These are phyloP conservation scores for Mellilla xanthometata DNA, from an alignment of 2,888 invertebrate genomes.

Conservation along the genomic window DNA sequence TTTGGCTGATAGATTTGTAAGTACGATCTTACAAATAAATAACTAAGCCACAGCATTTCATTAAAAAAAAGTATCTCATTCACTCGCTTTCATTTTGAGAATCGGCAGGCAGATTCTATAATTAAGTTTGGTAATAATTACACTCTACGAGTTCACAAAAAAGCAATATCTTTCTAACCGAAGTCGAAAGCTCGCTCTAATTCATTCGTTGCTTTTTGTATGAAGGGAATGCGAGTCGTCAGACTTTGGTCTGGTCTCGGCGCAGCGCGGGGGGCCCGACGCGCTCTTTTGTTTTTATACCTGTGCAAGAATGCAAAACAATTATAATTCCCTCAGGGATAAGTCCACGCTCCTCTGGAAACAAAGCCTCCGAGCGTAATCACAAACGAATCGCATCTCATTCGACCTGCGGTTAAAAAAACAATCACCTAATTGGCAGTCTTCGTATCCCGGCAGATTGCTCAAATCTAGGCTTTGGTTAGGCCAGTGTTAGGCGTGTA, in stretches of 20 bases:
- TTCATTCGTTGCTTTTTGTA: constrained; percentile 76
- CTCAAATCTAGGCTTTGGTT: constrained; percentile 28
- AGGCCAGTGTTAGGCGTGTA: constrained; percentile 38
- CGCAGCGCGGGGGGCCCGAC: constrained; percentile 71
- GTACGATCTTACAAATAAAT: background rate
- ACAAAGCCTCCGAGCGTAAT: constrained; percentile 55
- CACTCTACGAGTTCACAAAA: constrained; percentile 25
- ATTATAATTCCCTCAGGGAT: constrained; percentile 79
- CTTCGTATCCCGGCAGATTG: constrained; percentile 31
- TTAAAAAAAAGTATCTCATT: constrained; percentile 17
- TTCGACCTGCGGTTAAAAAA: constrained; percentile 68
- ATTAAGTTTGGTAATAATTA: constrained; percentile 32
- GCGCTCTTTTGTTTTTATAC: constrained; percentile 79
- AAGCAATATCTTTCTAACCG: constrained; percentile 35
- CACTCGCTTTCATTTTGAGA: constrained; percentile 22
- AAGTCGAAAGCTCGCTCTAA: constrained; percentile 56
- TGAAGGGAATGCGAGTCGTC: constrained; percentile 75
- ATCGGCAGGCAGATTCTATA: constrained; percentile 24
- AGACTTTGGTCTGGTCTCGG: constrained; percentile 75
- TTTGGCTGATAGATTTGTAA: too few species aligned
- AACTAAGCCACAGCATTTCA: constrained; percentile 6
- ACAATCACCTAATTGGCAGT: constrained; percentile 64
- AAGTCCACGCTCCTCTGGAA: constrained; percentile 67
- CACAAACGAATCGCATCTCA: constrained; percentile 62
- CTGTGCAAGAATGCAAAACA: constrained; percentile 82